Conservation (phyloP, 2,113 vertebrate species). For the Urocynchramus pylzowi region DNA sequence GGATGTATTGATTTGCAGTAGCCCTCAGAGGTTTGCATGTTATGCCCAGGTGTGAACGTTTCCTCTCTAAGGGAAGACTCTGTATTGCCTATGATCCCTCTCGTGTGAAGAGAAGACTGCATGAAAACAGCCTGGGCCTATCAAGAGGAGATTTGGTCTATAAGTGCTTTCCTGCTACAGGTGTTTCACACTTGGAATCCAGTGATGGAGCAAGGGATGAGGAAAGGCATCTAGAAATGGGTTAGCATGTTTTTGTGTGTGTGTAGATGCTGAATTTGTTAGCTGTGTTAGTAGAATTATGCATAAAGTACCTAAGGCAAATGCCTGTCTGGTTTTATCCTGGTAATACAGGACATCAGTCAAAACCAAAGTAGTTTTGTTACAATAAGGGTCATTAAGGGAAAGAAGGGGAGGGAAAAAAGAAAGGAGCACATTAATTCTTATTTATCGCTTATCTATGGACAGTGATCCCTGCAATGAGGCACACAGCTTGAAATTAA, state of each 20-base stretch:
- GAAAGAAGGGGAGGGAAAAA: accelerated
- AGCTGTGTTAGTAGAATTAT: not conserved
- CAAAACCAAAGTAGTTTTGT: not conserved
- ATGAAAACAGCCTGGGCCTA: not conserved
- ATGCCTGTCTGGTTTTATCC: not conserved
- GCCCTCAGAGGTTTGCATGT: not conserved
- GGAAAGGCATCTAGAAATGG: not conserved
- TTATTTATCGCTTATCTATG: not conserved
- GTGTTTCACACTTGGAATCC: not conserved
- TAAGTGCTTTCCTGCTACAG: not conserved
- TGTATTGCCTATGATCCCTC: not conserved
- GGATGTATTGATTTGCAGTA: not conserved
- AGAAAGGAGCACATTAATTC: not conserved
- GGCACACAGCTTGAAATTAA: not conserved
- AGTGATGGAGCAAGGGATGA: not conserved
- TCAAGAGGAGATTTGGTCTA: not conserved
- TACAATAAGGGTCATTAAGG: not conserved
- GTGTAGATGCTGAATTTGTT: not conserved
- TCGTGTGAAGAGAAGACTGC: not conserved
- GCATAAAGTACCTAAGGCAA: not conserved
- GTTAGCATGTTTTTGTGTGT: not conserved
- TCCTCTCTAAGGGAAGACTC: not conserved
- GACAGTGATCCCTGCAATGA: not conserved
- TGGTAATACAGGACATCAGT: not conserved
- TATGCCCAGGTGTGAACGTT: not conserved